phyloP scores from a whole-genome alignment of 1,140 invertebrate species.

The Telenomus remus region DNA sequence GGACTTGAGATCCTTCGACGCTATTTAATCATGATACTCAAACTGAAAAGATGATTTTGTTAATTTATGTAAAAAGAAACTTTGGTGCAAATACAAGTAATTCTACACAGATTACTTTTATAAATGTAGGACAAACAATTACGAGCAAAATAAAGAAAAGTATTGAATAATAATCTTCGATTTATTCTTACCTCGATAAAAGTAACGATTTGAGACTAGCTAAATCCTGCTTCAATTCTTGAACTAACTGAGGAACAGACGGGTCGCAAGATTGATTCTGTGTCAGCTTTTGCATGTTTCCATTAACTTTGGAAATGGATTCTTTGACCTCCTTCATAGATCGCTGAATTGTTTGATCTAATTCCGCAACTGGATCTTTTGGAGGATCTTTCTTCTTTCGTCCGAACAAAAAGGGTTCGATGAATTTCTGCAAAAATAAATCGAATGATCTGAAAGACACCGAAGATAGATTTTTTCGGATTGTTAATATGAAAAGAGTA shows the following conservation, averaged over 20 bases:
- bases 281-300: constrained; percentile 77
- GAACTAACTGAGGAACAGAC: constrained; percentile 78
- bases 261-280: constrained; percentile 74
- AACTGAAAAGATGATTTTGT: constrained; percentile 21
- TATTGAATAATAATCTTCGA: not conserved
- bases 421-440: constrained; percentile 79
- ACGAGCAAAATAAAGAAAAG: not conserved
- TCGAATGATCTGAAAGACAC: constrained; percentile 1
- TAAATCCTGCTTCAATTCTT: constrained; percentile 83
- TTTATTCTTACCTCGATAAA: constrained; percentile 79
- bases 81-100: constrained; percentile 34
- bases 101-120: constrained; percentile 39
- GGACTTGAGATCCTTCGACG: constrained; percentile 9
- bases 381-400: constrained; percentile 78
- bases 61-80: constrained; percentile 23
- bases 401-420: constrained; percentile 80
- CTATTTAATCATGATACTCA: constrained; percentile 32
- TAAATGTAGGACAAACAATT: constrained; percentile 33
- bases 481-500: no score
- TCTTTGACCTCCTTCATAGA: constrained; percentile 79
- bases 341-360: constrained; percentile 80
- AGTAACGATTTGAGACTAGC: constrained; percentile 85
- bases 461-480: no score
- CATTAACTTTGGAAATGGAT: constrained; percentile 77
- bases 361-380: constrained; percentile 79